phyloP scores from a whole-genome alignment of 2,888 invertebrate species.

The Polyommatus iphigenia region DNA sequence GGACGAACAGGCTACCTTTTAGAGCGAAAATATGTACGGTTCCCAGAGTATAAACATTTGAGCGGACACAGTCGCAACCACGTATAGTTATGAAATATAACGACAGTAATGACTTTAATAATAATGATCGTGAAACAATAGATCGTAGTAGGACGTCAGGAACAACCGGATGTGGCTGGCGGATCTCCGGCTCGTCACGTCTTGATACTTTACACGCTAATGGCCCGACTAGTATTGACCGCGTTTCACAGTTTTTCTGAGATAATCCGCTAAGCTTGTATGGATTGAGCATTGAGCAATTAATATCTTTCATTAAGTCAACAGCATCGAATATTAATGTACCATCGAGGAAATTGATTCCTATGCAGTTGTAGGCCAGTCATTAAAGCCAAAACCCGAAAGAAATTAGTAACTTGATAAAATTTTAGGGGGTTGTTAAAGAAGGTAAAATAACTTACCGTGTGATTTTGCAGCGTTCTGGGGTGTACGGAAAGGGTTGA shows the following conservation, averaged over 20 bases:
- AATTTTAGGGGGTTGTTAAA: too few relatives aligned
- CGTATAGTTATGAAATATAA: neutral
- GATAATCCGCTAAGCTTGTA: neutral
- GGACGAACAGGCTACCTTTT: too few relatives aligned
- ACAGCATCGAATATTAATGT: neutral
- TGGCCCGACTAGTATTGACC: neutral
- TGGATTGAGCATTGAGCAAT: neutral
- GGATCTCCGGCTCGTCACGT: conserved; percentile 52
- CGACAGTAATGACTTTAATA: neutral
- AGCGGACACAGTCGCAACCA: neutral
- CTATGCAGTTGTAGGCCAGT: too few relatives aligned
- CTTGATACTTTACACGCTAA: conserved; percentile 13
- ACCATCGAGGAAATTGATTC: too few relatives aligned
- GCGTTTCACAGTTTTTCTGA: neutral
- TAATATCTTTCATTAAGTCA: neutral
- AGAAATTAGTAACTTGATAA: too few relatives aligned
- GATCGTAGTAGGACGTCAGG: conserved; percentile 39
- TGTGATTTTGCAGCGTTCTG: too few relatives aligned
- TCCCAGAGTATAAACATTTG: neutral
- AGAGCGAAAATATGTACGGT: too few relatives aligned
- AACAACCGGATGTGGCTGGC: conserved; percentile 45
- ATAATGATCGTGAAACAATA: conserved; percentile 20
- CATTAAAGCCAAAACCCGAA: too few relatives aligned
- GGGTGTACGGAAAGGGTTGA: too few relatives aligned
- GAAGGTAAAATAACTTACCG: too few relatives aligned